Percentiles rank a stretch among this genome's conserved stretches.
These are phyloP conservation scores for Loriculus beryllinus DNA, from an alignment of 2,797 vertebrate genomes.

Conservation along the genomic window DNA sequence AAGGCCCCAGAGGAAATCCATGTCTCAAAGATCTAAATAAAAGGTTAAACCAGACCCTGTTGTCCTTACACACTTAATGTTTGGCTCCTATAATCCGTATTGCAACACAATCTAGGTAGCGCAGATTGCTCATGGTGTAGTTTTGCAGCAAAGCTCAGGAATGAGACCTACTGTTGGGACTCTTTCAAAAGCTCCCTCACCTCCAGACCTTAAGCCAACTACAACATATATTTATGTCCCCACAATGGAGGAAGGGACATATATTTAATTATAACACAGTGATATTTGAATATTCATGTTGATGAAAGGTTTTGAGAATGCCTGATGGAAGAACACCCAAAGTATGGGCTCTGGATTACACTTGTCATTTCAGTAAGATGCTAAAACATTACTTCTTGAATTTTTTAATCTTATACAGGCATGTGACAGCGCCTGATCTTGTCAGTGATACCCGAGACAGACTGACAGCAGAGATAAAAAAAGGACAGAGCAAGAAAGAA, in stretches of 20 bases:
- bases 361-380: neutral
- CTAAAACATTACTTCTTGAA: neutral
- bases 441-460: neutral
- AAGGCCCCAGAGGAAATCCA: neutral
- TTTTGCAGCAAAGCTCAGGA: neutral
- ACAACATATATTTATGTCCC: neutral
- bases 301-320: neutral
- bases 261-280: neutral
- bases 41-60: neutral
- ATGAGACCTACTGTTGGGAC: neutral
- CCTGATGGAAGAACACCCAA: neutral
- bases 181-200: neutral
- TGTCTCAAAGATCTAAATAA: neutral
- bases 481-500: neutral
- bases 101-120: fast-evolving
- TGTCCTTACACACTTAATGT: neutral
- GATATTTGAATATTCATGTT: neutral
- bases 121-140: neutral
- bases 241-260: neutral
- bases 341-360: fast-evolving
- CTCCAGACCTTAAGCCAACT: neutral
- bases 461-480: neutral
- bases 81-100: neutral
- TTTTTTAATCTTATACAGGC: neutral
- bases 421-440: fast-evolving